These are phyloP conservation scores for Streblospio benedicti DNA, from an alignment of 1,140 invertebrate genomes.

Conservation along the genomic window DNA sequence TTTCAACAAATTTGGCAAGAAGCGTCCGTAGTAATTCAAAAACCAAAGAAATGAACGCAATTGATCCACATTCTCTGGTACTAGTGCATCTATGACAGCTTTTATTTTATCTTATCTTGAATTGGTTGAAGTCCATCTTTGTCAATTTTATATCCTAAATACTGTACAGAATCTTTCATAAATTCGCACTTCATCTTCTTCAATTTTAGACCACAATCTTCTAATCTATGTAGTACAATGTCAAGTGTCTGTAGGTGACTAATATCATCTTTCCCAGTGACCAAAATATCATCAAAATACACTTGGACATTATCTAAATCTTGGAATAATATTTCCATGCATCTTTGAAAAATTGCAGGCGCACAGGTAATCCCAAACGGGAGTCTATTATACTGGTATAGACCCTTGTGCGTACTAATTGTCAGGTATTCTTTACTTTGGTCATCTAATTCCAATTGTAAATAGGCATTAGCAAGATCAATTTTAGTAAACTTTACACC, in stretches of 20 bases:
- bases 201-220: conserved; percentile 2
- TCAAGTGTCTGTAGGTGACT: conserved; percentile 9
- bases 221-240: conserved; percentile 1
- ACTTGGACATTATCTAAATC: conserved; percentile 28
- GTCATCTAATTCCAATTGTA: no score
- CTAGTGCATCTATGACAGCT: conserved; percentile 6
- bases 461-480: no score
- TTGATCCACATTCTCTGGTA: background rate
- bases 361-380: conserved; percentile 49
- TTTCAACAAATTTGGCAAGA: background rate
- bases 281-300: conserved; percentile 20
- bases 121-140: conserved; percentile 4
- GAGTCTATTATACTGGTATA: conserved; percentile 49
- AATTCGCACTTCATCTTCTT: conserved; percentile 10
- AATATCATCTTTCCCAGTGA: conserved; percentile 14
- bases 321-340: conserved; percentile 43
- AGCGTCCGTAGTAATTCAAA: conserved; percentile 4
- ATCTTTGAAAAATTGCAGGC: conserved; percentile 50
- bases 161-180: background rate
- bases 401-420: conserved; percentile 45
- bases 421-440: no score
- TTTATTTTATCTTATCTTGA: background rate
- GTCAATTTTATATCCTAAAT: background rate
- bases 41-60: background rate
- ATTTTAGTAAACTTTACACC: no score